Conservation (phyloP, 2,888 invertebrate genomes). For the Linhomoeus sp. region DNA sequence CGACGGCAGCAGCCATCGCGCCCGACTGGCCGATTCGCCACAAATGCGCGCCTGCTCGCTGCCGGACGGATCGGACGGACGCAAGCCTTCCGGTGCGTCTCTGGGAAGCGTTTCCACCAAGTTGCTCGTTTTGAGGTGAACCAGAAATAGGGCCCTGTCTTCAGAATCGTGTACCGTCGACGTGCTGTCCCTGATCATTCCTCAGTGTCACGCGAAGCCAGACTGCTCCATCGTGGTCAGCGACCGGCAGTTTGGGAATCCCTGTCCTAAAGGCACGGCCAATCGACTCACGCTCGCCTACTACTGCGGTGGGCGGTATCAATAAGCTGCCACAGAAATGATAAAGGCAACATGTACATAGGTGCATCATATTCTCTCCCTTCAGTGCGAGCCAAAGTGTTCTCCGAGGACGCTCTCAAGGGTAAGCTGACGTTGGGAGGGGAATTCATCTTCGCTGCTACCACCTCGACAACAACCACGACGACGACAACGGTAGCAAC, state of each 20-base stretch:
- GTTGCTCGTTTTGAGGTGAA: too few species aligned
- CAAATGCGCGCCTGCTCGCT: too few species aligned
- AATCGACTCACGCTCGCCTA: conserved; percentile 31
- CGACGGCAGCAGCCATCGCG: background rate
- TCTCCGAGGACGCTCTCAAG: conserved; percentile 20
- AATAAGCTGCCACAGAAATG: background rate
- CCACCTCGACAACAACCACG: too few species aligned
- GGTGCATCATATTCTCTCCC: too few species aligned
- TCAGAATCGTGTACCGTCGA: conserved; percentile 17
- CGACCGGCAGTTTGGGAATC: conserved; percentile 28
- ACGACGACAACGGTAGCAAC: too few species aligned
- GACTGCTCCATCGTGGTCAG: conserved; percentile 27
- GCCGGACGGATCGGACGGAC: too few species aligned
- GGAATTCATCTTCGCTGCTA: too few species aligned
- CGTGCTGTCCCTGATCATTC: conserved; percentile 20
- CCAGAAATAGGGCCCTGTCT: too few species aligned
- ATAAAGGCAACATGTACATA: too few species aligned
- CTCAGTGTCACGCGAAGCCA: conserved; percentile 29
- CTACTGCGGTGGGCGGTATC: conserved; percentile 28
- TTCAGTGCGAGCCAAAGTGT: conserved; percentile 23
- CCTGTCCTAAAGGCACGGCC: conserved; percentile 25
- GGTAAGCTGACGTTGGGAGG: conserved; percentile 12
- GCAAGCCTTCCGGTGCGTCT: too few species aligned
- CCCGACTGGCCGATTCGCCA: too few species aligned
- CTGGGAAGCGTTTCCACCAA: too few species aligned